Conservation (phyloP, 2,113 vertebrate genomes). For the Nannospalax galili region DNA sequence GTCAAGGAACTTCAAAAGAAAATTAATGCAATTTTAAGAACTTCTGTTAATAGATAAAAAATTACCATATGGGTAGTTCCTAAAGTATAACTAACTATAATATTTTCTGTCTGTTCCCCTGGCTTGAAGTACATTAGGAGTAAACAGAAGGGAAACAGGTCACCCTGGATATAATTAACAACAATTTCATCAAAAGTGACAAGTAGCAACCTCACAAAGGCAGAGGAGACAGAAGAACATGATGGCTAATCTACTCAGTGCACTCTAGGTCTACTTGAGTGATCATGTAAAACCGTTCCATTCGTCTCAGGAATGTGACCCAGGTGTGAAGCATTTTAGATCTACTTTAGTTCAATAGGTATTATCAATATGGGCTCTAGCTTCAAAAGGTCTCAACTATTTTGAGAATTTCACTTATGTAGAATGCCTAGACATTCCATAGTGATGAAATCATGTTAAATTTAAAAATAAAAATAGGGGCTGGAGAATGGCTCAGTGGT, state of each 20-base stretch:
- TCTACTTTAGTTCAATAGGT: neutral
- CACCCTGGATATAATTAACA: neutral
- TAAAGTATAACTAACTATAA: neutral
- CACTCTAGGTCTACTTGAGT: neutral
- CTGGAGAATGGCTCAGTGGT: too few species aligned
- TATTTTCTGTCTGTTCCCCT: conserved; percentile 24
- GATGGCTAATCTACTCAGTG: neutral
- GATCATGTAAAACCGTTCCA: neutral
- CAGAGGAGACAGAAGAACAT: neutral
- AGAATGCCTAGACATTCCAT: neutral
- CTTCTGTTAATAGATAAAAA: neutral
- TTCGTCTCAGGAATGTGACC: neutral
- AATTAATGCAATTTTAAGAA: neutral
- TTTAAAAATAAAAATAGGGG: too few species aligned
- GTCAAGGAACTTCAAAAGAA: neutral
- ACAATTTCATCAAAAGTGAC: neutral
- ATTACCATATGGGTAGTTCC: neutral
- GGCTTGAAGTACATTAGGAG: neutral
- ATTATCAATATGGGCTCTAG: neutral
- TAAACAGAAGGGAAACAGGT: neutral
- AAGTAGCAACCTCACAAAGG: neutral
- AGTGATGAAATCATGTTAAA: neutral
- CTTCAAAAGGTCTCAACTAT: neutral
- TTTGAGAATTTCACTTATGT: neutral
- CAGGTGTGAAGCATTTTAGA: neutral